Evolutionary conservation across 2,797 vertebrate genomes (phyloP).

Genomic region (Malurus leucopterus): DNA sequence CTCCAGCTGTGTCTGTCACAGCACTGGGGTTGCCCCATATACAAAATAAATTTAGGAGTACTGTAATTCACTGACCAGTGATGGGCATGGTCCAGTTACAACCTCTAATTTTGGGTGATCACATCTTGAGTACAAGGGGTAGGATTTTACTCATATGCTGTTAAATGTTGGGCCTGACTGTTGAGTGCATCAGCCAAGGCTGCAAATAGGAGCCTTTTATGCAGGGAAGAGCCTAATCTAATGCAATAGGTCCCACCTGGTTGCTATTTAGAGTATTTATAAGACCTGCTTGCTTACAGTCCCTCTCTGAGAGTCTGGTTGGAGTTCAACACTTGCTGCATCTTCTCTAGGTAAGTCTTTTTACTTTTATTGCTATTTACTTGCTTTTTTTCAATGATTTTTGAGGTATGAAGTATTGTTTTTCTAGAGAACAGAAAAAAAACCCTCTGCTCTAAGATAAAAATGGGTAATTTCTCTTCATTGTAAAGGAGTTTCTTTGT

Average conservation of each 20-base stretch:
- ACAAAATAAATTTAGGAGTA: not conserved
- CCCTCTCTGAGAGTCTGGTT: not conserved
- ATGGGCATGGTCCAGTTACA: not conserved
- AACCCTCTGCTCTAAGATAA: not conserved
- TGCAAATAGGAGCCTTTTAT: not conserved
- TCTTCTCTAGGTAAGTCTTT: not conserved
- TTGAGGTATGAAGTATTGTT: rapidly evolving
- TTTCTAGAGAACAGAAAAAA: not conserved
- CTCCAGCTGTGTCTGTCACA: not conserved
- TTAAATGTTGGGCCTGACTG: not conserved
- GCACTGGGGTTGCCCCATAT: not conserved
- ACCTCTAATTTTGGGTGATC: not conserved
- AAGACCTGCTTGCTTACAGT: not conserved
- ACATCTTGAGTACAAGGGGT: not conserved
- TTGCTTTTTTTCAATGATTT: not conserved
- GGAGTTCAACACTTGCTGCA: rapidly evolving
- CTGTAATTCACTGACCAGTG: not conserved
- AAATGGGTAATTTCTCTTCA: not conserved
- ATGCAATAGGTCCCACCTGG: not conserved
- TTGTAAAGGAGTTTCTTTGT: not conserved
- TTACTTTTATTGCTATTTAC: not conserved
- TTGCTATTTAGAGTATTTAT: not conserved
- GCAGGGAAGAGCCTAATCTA: not conserved
- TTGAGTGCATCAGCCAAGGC: not conserved
- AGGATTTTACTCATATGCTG: not conserved